phyloP scores from a whole-genome alignment of 1,140 invertebrate genomes.

The Aethina tumida region DNA sequence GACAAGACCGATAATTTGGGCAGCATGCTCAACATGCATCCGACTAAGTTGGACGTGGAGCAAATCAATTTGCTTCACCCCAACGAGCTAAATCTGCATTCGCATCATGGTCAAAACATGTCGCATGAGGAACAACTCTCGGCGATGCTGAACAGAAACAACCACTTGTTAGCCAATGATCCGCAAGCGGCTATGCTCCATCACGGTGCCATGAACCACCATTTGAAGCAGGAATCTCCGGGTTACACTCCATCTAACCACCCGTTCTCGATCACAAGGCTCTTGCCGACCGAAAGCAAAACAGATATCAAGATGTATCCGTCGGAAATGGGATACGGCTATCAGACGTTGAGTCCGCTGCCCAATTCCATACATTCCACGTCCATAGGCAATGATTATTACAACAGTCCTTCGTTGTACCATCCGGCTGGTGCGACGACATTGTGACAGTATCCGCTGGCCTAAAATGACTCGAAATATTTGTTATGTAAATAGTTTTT shows the following conservation, averaged over 20 bases:
- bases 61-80: slow-evolving; percentile 50
- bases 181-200: slow-evolving; percentile 54
- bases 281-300: slow-evolving; percentile 76
- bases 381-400: slow-evolving; percentile 62
- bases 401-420: slow-evolving; percentile 63
- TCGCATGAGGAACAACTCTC: slow-evolving; percentile 54
- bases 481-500: slow-evolving; percentile 7
- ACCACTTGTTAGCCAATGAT: slow-evolving; percentile 43
- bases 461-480: slow-evolving; percentile 42
- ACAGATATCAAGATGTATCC: slow-evolving; percentile 76
- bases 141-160: slow-evolving; percentile 53
- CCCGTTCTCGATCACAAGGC: slow-evolving; percentile 88
- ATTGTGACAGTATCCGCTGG: slow-evolving; percentile 66
- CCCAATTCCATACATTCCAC: slow-evolving; percentile 49
- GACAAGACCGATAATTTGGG: slow-evolving; percentile 39
- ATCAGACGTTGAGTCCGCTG: slow-evolving; percentile 49
- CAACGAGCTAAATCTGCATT: slow-evolving; percentile 35
- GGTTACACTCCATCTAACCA: slow-evolving; percentile 73
- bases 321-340: slow-evolving; percentile 56
- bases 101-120: slow-evolving; percentile 39
- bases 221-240: slow-evolving; percentile 67
- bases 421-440: slow-evolving; percentile 55
- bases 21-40: slow-evolving; percentile 34
- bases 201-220: slow-evolving; percentile 43
- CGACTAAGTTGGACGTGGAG: slow-evolving; percentile 43